Conservation (phyloP, 2,888 invertebrate species). For the Coenonympha glycerion region DNA sequence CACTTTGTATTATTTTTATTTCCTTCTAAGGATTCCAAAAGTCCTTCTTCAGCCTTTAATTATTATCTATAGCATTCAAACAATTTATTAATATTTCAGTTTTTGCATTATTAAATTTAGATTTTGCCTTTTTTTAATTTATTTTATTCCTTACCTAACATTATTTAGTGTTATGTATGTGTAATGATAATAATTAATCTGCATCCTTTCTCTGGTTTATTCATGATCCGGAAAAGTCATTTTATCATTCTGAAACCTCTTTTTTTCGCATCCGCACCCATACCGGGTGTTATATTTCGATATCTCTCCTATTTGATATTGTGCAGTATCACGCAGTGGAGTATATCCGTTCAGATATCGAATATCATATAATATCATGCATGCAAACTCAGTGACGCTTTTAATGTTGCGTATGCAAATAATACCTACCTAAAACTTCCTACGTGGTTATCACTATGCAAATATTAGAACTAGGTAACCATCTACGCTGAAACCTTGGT, state of each 20-base stretch:
- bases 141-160: background rate
- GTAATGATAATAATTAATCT: background rate
- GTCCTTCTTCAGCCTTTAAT: no score
- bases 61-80: no score
- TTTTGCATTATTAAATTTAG: no score
- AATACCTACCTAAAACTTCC: background rate
- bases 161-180: background rate
- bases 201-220: slow-evolving; percentile 12
- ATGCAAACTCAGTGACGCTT: background rate
- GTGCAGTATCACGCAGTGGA: slow-evolving; percentile 39
- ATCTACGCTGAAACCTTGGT: background rate
- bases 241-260: slow-evolving; percentile 37
- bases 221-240: slow-evolving; percentile 39
- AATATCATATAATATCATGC: slow-evolving; percentile 18
- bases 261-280: slow-evolving; percentile 48
- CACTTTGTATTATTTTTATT: no score
- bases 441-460: background rate
- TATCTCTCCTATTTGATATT: slow-evolving; percentile 28
- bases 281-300: slow-evolving; percentile 27
- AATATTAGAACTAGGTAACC: background rate
- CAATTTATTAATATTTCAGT: no score
- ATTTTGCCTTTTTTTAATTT: no score
- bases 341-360: slow-evolving; percentile 45
- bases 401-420: background rate
- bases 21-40: no score